Evolutionary conservation across 2,888 invertebrate species (phyloP).

Genomic region (Nesidiocoris tenuis): DNA sequence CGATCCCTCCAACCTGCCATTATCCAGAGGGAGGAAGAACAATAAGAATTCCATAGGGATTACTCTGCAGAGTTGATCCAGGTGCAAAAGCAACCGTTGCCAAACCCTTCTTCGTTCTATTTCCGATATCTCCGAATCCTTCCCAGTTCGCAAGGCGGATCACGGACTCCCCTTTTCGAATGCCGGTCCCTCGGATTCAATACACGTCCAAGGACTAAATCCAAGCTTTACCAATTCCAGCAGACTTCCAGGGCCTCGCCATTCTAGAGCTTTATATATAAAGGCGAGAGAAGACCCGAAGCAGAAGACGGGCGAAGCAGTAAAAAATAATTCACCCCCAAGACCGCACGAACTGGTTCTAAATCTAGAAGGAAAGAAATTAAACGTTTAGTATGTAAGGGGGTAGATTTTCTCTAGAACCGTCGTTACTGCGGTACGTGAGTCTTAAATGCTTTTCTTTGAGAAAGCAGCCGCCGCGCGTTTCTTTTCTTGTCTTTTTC

Average conservation of each 20-base stretch:
- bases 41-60: not conserved
- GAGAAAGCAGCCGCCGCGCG: not conserved
- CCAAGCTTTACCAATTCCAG: constrained; percentile 38
- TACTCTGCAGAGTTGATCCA: not conserved
- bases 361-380: constrained; percentile 43
- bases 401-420: constrained; percentile 38
- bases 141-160: not conserved
- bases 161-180: not conserved
- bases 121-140: not conserved
- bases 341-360: constrained; percentile 39
- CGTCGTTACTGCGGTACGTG: constrained; percentile 34
- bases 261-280: not conserved
- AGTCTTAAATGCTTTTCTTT: constrained; percentile 39
- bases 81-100: not conserved
- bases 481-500: constrained; percentile 2
- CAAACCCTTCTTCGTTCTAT: not conserved
- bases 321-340: constrained; percentile 44
- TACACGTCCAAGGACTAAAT: constrained; percentile 38
- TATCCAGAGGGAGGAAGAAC: too few relatives aligned
- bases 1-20: too few relatives aligned
- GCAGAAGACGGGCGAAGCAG: constrained; percentile 17
- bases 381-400: constrained; percentile 46
- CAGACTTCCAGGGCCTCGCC: not conserved
- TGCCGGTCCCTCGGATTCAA: constrained; percentile 27
- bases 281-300: not conserved